These are phyloP conservation scores for Drosophila burlai DNA, from an alignment of 1,140 invertebrate genomes.

Conservation along the genomic window DNA sequence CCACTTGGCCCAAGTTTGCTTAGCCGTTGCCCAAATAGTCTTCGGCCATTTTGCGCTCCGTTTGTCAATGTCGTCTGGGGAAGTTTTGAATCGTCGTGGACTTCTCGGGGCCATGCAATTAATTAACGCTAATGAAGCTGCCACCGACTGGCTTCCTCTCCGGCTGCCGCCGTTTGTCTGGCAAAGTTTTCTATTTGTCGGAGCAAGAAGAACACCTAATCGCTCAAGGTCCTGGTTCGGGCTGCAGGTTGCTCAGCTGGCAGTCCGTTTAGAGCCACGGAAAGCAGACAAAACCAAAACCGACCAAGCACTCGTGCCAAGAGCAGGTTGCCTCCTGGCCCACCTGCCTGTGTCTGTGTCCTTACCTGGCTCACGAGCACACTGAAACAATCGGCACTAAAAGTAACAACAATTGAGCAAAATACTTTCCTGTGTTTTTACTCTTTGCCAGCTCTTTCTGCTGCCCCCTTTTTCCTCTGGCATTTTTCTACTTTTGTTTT, in stretches of 20 bases:
- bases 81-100: conserved; percentile 51
- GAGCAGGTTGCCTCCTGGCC: conserved; percentile 56
- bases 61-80: conserved; percentile 71
- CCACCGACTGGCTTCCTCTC: conserved; percentile 10
- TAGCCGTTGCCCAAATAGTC: conserved; percentile 9
- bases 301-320: conserved; percentile 69
- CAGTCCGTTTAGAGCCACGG: conserved; percentile 25
- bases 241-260: conserved; percentile 53
- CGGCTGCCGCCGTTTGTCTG: conserved; percentile 25
- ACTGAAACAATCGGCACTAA: conserved; percentile 72
- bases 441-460: conserved; percentile 30
- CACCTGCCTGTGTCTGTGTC: conserved; percentile 6
- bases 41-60: conserved; percentile 74
- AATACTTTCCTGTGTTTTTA: conserved; percentile 75
- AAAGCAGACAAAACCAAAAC: conserved; percentile 59
- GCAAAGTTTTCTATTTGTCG: conserved; percentile 49
- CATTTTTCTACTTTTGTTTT: conserved; percentile 43
- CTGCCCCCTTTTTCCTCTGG: conserved; percentile 4
- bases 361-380: conserved; percentile 16
- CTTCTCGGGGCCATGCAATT: conserved; percentile 74
- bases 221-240: conserved; percentile 62
- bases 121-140: conserved; percentile 81
- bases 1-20: conserved; percentile 39
- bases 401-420: conserved; percentile 81
- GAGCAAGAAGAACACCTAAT: conserved; percentile 43